Evolutionary conservation across 2,888 invertebrate genomes (phyloP).

Genomic region (Theretra japonica): DNA sequence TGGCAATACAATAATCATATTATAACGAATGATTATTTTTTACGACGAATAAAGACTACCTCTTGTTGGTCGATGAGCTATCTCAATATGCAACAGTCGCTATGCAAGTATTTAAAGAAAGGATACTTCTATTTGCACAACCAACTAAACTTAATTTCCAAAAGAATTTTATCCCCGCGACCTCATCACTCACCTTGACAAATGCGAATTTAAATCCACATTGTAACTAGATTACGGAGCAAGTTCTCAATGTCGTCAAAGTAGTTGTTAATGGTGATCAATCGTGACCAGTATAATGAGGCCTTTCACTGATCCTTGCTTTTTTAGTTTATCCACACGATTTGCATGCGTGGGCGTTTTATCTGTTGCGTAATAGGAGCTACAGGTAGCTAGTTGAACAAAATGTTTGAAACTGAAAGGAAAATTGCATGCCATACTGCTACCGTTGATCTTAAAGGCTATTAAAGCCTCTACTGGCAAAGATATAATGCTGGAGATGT

Average conservation of each 20-base stretch:
- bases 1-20: no score
- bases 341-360: slow-evolving; percentile 41
- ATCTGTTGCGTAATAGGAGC: neutral
- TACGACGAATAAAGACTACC: no score
- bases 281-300: slow-evolving; percentile 56
- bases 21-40: no score
- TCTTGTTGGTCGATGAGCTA: no score
- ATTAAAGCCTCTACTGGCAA: no score
- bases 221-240: slow-evolving; percentile 23
- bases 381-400: neutral
- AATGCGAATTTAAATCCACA: slow-evolving; percentile 23
- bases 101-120: no score
- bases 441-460: no score
- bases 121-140: no score
- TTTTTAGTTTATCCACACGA: slow-evolving; percentile 47
- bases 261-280: slow-evolving; percentile 44
- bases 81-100: no score
- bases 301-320: slow-evolving; percentile 59
- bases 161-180: slow-evolving; percentile 8
- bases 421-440: no score
- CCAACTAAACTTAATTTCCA: neutral
- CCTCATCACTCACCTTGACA: slow-evolving; percentile 25
- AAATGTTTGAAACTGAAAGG: neutral
- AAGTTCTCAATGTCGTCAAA: slow-evolving; percentile 49
- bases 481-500: no score